These are phyloP conservation scores for Loriculus beryllinus DNA, from an alignment of 2,797 vertebrate genomes.

Conservation along the genomic window DNA sequence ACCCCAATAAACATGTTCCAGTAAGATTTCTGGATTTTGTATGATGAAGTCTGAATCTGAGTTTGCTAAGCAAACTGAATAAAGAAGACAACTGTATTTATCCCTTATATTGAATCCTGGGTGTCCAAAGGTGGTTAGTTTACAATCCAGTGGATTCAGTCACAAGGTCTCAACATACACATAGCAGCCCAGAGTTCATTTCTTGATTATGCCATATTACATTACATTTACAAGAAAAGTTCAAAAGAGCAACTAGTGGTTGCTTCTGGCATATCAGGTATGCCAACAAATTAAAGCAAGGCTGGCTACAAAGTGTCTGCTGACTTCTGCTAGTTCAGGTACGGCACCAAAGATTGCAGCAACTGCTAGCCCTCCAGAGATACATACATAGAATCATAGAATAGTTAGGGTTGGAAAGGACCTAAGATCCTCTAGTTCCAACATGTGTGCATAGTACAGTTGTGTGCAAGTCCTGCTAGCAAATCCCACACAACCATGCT, in stretches of 20 bases:
- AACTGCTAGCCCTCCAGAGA: background rate
- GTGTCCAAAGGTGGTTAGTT: background rate
- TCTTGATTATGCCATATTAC: background rate
- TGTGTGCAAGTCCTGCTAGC: background rate
- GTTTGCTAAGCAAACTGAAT: background rate
- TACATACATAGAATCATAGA: too few species aligned
- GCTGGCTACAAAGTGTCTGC: background rate
- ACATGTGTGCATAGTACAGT: accelerated
- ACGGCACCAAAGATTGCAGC: background rate
- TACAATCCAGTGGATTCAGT: background rate
- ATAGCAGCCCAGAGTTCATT: background rate
- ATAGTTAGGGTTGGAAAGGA: too few species aligned
- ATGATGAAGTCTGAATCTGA: background rate
- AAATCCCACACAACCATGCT: background rate
- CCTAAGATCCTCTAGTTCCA: too few species aligned
- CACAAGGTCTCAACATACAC: background rate
- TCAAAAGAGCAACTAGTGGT: background rate
- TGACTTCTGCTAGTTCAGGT: background rate
- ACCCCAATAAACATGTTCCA: background rate
- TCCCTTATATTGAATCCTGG: background rate
- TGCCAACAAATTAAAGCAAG: background rate
- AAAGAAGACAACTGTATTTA: background rate
- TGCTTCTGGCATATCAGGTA: background rate
- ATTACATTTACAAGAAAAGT: background rate
- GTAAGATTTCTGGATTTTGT: background rate